These are phyloP conservation scores for Oreochromis mossambicus DNA, from an alignment of 2,797 vertebrate species.

Conservation along the genomic window DNA sequence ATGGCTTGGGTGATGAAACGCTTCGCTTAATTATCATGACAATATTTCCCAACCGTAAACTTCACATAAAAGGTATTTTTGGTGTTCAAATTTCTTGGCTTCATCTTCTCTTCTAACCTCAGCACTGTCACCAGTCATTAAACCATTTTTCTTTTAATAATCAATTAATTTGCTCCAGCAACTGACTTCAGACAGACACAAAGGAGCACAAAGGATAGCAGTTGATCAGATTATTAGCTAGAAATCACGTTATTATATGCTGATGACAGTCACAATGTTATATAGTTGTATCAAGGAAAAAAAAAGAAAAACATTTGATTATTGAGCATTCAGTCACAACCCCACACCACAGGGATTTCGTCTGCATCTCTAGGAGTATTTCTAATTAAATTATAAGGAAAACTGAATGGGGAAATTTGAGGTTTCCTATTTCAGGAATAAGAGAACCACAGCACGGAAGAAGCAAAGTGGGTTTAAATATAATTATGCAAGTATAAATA, in stretches of 20 bases:
- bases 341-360: constrained; percentile 19
- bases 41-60: constrained; percentile 26
- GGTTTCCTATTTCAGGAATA: constrained; percentile 46
- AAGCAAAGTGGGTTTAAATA: constrained; percentile 22
- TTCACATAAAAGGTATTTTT: constrained; percentile 23
- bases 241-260: not conserved
- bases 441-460: not conserved
- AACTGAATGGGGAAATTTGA: constrained; percentile 32
- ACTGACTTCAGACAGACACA: not conserved
- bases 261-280: not conserved
- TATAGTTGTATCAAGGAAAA: not conserved
- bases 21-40: constrained; percentile 45
- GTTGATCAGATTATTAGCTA: not conserved
- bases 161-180: not conserved
- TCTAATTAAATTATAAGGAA: constrained; percentile 55
- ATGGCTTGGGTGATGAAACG: constrained; percentile 31
- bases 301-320: not conserved
- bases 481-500: constrained; percentile 42
- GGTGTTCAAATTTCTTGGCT: not conserved
- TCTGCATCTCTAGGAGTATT: constrained; percentile 38
- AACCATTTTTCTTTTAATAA: not conserved
- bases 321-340: constrained; percentile 45
- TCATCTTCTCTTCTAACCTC: constrained; percentile 11
- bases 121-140: constrained; percentile 21
- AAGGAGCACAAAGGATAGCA: not conserved